These are phyloP conservation scores for Mobula hypostoma DNA, from an alignment of 2,113 vertebrate genomes.

Conservation along the genomic window DNA sequence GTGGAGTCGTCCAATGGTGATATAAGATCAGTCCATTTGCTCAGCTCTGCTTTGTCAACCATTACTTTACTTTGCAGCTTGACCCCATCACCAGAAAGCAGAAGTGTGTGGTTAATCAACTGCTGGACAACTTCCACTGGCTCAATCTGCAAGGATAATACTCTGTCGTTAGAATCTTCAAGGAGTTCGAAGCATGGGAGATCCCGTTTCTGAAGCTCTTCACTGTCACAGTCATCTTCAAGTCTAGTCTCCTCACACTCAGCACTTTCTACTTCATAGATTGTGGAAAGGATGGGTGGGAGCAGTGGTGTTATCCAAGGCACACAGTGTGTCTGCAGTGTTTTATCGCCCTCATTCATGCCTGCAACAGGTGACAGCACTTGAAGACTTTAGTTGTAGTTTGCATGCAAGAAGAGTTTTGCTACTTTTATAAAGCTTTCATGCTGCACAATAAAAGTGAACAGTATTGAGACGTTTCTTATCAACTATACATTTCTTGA, in stretches of 20 bases:
- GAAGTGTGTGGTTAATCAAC: conserved; percentile 74
- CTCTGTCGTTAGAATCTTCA: conserved; percentile 42
- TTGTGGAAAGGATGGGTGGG: conserved; percentile 48
- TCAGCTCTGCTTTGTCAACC: conserved; percentile 71
- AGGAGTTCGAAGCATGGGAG: conserved; percentile 32
- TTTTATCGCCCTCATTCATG: background rate
- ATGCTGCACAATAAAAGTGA: background rate
- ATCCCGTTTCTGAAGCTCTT: conserved; percentile 25
- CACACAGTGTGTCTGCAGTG: background rate
- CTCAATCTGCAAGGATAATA: conserved; percentile 55
- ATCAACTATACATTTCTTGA: background rate
- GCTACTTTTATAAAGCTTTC: no score
- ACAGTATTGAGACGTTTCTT: background rate
- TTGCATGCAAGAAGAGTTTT: background rate
- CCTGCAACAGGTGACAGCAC: conserved; percentile 33
- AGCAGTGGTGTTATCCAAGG: background rate
- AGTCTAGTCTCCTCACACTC: conserved; percentile 40
- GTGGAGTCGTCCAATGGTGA: conserved; percentile 75
- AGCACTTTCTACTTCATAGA: conserved; percentile 51
- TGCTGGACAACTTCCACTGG: conserved; percentile 77
- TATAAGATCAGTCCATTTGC: conserved; percentile 74
- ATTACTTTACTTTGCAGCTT: conserved; percentile 57
- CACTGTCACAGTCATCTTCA: conserved; percentile 14
- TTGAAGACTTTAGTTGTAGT: background rate
- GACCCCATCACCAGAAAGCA: conserved; percentile 60